These are phyloP conservation scores for Diorhabda sublineata DNA, from an alignment of 1,140 invertebrate genomes.

Conservation along the genomic window DNA sequence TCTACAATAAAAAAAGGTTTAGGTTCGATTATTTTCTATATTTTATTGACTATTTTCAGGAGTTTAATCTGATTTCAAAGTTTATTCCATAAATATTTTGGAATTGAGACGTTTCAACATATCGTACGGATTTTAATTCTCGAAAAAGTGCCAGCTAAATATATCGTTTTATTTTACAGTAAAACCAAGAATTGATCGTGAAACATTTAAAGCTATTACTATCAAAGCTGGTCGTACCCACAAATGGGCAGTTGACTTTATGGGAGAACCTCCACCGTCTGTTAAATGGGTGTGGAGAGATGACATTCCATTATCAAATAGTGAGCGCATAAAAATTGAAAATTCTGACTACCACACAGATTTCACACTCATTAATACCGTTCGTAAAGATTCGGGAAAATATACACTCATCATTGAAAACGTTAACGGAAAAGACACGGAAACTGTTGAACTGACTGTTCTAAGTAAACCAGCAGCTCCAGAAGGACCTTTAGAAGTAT, in stretches of 20 bases:
- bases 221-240: conserved; percentile 87
- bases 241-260: conserved; percentile 89
- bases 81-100: conserved; percentile 24
- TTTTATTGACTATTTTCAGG: conserved; percentile 19
- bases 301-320: conserved; percentile 72
- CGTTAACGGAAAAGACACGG: conserved; percentile 81
- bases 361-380: conserved; percentile 76
- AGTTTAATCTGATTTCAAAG: conserved; percentile 14
- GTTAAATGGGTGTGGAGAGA: conserved; percentile 84
- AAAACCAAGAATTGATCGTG: conserved; percentile 88
- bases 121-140: conserved; percentile 26
- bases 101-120: conserved; percentile 36
- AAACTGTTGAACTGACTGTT: conserved; percentile 88
- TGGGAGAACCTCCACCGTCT: conserved; percentile 82
- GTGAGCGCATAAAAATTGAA: conserved; percentile 84
- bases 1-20: no score
- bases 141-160: conserved; percentile 8
- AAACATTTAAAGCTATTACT: conserved; percentile 78
- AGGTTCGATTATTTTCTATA: no score
- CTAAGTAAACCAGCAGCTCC: conserved; percentile 81
- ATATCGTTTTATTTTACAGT: conserved; percentile 38
- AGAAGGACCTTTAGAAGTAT: conserved; percentile 84
- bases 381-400: conserved; percentile 84
- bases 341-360: conserved; percentile 90
- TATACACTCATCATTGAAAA: conserved; percentile 89